Base-by-base conservation (phyloP, 2,113 vertebrate genomes). In the Verasper variegatus region DNA sequence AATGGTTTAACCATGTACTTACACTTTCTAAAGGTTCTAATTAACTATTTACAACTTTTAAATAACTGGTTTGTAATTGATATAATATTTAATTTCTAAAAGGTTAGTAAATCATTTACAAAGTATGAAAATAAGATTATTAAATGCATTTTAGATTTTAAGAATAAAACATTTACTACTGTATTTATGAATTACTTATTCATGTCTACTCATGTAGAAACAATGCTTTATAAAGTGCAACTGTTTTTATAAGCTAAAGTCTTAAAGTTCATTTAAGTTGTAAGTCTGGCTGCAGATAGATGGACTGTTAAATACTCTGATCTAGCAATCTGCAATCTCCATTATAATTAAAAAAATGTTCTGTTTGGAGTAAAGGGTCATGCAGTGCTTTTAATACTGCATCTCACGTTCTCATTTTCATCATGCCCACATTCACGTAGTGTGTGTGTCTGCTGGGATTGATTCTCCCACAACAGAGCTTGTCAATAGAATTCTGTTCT, bases 361-460 rank as follows among this genome's bases (percentile, higher is more conserved):
- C n/a, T 66, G 35, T 49, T 65, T 62, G 37, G 62, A 23, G 72
- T 73, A 74, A 8, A 47, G 14, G 35, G 58, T 68, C 54, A 56
- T 5, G 11, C 40, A 56, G 4, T 11, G 13, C 67, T 58, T 49
- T 27, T 7, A 52, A 68, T 18, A 13, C 24, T 18, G 24, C 51
- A 24, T 64, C 62, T 74, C 58, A 56, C 17, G 35, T 71, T 52
- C 59, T 60, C 27, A 57, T 68, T 71, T 72, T 66, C 73, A 69
- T 55, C 59, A 69, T 26, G 10, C 24, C 65, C 55, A 13, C 54
- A n/a, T 60, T 55, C 61, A 31, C n/a, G 47, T 49, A 31, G 64
- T 70, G 60, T 61, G 27, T 58, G 23, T 49, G 70, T 74, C 76
- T 61, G 49, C 76, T 80, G 58, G 58, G 42, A 76, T 76, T 83